phyloP scores from a whole-genome alignment of 2,888 invertebrate genomes.

The Thalpophila matura region DNA sequence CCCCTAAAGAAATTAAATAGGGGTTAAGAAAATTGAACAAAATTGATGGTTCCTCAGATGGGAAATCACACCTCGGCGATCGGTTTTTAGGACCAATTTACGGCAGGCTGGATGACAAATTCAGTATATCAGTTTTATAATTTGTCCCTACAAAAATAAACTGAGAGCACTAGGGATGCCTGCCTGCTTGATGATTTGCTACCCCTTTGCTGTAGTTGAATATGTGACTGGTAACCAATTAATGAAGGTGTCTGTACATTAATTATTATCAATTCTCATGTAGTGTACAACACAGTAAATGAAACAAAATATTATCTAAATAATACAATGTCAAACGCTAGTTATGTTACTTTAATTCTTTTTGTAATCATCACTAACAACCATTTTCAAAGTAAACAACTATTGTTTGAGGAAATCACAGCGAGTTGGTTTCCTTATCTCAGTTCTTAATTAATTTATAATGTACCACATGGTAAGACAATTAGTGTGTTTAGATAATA shows the following conservation, averaged over 20 bases:
- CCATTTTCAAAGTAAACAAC: conserved; percentile 32
- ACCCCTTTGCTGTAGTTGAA: no score
- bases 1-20: no score
- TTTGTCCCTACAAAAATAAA: no score
- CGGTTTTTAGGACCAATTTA: no score
- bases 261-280: not conserved
- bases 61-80: no score
- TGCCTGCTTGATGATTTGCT: no score
- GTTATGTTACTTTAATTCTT: conserved; percentile 8
- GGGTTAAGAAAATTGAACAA: no score
- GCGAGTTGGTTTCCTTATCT: conserved; percentile 25
- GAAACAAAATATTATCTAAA: conserved; percentile 9
- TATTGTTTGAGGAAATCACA: conserved; percentile 42
- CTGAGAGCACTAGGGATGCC: no score
- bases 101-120: no score
- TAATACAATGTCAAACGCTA: conserved; percentile 11
- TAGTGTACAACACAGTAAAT: not conserved
- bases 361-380: conserved; percentile 14
- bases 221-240: no score
- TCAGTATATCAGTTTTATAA: no score
- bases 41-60: no score
- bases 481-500: not conserved
- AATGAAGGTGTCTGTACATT: not conserved
- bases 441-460: conserved; percentile 33
- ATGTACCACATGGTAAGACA: conserved; percentile 29